phyloP scores from a whole-genome alignment of 1,140 invertebrate genomes.

The Acromyrmex charruanus region DNA sequence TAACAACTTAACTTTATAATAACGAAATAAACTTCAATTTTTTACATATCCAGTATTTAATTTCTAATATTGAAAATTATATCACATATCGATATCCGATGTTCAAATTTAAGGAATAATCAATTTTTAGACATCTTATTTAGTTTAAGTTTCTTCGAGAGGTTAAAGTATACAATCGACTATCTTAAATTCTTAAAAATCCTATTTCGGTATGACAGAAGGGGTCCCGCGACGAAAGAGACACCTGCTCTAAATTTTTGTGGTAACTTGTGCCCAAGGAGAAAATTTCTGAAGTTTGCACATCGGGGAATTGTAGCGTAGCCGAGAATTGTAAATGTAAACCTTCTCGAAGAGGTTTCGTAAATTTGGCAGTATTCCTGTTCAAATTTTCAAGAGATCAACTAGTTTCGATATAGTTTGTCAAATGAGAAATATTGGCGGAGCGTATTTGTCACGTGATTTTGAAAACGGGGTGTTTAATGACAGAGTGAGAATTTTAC shows the following conservation, averaged over 20 bases:
- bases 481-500: background rate
- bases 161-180: constrained; percentile 2
- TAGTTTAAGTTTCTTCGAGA: constrained; percentile 9
- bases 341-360: background rate
- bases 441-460: constrained; percentile 3
- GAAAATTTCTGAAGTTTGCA: constrained; percentile 37
- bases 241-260: constrained; percentile 30
- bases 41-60: background rate
- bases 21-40: background rate
- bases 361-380: constrained; percentile 37
- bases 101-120: background rate
- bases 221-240: constrained; percentile 7
- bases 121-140: background rate
- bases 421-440: background rate
- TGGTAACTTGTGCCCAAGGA: background rate
- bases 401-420: constrained; percentile 12
- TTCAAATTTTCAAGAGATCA: constrained; percentile 35
- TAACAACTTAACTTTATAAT: background rate
- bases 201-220: background rate
- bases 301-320: constrained; percentile 32
- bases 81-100: background rate
- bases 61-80: background rate
- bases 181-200: constrained; percentile 34
- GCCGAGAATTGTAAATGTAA: background rate
- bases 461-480: background rate